phyloP scores from a whole-genome alignment of 2,113 vertebrate species.

The Oncorhynchus nerka region DNA sequence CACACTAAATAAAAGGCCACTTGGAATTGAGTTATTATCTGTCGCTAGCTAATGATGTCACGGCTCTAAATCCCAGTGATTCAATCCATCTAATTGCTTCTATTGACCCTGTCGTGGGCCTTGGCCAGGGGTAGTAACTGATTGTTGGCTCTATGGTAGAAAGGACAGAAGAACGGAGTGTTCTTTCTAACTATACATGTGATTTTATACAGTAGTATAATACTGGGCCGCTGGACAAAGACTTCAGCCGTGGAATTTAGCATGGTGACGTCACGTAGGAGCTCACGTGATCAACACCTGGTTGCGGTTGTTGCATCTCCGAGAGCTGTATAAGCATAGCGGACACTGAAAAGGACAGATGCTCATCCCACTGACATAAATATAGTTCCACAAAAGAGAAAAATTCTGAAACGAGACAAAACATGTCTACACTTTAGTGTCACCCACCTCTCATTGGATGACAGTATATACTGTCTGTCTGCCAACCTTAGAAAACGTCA shows the following conservation, averaged over 20 bases:
- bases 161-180: conserved; percentile 14
- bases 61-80: conserved; percentile 51
- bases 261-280: conserved; percentile 93
- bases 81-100: conserved; percentile 54
- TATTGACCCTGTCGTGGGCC: conserved; percentile 26
- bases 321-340: conserved; percentile 71
- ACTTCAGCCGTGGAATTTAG: conserved; percentile 97
- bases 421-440: background rate
- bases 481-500: conserved; percentile 92
- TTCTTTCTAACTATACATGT: no score
- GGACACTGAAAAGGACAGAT: background rate
- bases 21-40: conserved; percentile 59
- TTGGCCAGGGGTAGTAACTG: conserved; percentile 2
- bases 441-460: conserved; percentile 89
- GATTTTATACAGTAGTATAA: conserved; percentile 79
- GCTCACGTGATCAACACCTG: conserved; percentile 86
- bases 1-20: conserved; percentile 54
- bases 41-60: conserved; percentile 46
- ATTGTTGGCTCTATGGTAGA: background rate
- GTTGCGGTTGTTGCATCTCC: conserved; percentile 83
- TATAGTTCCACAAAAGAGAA: no score
- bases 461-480: conserved; percentile 87
- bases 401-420: no score
- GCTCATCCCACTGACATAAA: no score
- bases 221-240: conserved; percentile 92